A percentile compares a stretch with the other conserved stretches of the same genome.
Conservation (phyloP, 2,113 vertebrate species). For the Rhynchomys soricoides region DNA sequence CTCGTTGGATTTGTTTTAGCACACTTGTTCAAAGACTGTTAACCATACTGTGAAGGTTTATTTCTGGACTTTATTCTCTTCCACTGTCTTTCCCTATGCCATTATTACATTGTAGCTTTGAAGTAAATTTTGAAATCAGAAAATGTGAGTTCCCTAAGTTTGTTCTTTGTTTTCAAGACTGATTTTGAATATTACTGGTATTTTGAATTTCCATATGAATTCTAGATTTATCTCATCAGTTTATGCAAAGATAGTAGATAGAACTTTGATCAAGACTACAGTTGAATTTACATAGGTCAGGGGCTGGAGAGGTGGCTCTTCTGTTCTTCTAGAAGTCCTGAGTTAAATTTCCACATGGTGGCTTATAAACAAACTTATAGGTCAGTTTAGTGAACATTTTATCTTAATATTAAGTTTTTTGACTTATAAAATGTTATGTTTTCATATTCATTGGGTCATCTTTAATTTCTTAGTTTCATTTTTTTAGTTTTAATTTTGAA, state of each 20-base stretch:
- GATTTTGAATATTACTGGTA: neutral
- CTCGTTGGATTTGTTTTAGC: neutral
- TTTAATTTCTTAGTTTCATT: conserved; percentile 4
- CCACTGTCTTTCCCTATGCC: neutral
- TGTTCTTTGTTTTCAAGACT: neutral
- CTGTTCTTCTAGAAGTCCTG: neutral
- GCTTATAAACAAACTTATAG: neutral
- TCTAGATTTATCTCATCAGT: neutral
- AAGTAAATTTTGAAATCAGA: neutral
- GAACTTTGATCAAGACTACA: neutral
- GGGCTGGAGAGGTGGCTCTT: neutral
- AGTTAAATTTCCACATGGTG: neutral
- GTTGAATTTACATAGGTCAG: neutral
- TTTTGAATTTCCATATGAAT: neutral
- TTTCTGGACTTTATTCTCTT: neutral
- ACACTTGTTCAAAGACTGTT: neutral
- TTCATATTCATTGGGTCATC: neutral
- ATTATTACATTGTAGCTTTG: neutral
- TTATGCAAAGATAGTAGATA: neutral
- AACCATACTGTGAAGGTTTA: neutral
- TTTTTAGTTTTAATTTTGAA: neutral
- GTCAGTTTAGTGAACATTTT: neutral
- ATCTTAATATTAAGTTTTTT: neutral
- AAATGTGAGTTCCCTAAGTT: neutral
- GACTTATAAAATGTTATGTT: neutral